These are phyloP conservation scores for Callosobruchus maculatus DNA, from an alignment of 2,888 invertebrate species.

Conservation along the genomic window DNA sequence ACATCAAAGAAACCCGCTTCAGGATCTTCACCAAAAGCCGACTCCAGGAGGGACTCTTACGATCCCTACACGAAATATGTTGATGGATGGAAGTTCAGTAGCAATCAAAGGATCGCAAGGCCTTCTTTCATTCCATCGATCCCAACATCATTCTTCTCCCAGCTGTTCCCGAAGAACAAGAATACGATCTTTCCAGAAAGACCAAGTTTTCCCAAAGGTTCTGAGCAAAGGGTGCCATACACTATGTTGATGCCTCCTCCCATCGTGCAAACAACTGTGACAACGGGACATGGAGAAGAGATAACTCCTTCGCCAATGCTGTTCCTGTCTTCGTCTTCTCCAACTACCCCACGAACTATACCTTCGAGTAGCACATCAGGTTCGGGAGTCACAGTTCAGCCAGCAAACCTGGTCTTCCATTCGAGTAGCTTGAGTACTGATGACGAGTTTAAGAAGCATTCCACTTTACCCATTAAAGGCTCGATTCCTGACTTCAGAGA, in stretches of 20 bases:
- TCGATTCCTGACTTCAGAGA: slow-evolving; percentile 20
- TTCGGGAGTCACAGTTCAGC: slow-evolving; percentile 54
- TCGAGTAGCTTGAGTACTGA: slow-evolving; percentile 53
- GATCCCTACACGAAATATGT: slow-evolving; percentile 52
- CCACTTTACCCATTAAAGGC: slow-evolving; percentile 19
- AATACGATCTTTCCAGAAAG: slow-evolving; percentile 28
- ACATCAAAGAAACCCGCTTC: slow-evolving; percentile 63
- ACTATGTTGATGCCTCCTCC: slow-evolving; percentile 71
- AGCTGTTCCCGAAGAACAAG: slow-evolving; percentile 35
- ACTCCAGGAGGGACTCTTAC: slow-evolving; percentile 44
- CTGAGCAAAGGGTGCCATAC: slow-evolving; percentile 56
- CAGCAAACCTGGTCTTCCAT: slow-evolving; percentile 63
- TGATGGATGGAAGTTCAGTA: slow-evolving; percentile 50
- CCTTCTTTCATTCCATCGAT: slow-evolving; percentile 48
- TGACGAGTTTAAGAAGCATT: slow-evolving; percentile 47
- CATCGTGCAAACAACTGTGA: slow-evolving; percentile 27
- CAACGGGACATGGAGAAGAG: slow-evolving; percentile 39
- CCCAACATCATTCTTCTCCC: slow-evolving; percentile 36
- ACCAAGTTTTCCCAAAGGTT: slow-evolving; percentile 42
- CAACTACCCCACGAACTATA: slow-evolving; percentile 15
- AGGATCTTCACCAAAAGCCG: slow-evolving; percentile 38
- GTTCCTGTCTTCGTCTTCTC: slow-evolving; percentile 14
- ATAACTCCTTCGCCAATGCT: slow-evolving; percentile 27
- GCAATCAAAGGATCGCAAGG: slow-evolving; percentile 39
- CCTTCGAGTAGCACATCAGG: slow-evolving; percentile 22